A percentile compares a stretch with the other conserved stretches of the same genome.
Evolutionary conservation across 1,140 invertebrate species (phyloP).

Genomic region (Monomorium pharaonis): DNA sequence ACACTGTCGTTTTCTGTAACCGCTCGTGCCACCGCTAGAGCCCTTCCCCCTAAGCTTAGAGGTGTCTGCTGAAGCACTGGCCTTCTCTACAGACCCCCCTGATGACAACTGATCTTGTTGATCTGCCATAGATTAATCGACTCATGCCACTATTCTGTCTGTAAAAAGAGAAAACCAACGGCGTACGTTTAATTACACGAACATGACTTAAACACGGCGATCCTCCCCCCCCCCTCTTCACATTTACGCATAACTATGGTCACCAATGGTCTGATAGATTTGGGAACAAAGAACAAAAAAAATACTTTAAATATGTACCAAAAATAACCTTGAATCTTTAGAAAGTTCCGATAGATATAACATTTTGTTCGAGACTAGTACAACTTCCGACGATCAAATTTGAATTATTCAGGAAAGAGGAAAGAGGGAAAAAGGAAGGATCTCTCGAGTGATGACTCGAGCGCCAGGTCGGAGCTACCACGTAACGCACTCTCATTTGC

Average conservation of each 20-base stretch:
- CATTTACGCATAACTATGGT: neutral
- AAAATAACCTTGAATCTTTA: neutral
- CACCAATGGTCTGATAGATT: no score
- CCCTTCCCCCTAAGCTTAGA: slow-evolving; percentile 83
- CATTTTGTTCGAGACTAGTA: neutral
- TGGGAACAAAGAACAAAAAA: no score
- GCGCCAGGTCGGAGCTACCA: neutral
- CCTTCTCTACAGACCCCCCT: slow-evolving; percentile 86
- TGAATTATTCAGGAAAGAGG: neutral
- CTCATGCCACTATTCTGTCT: slow-evolving; percentile 86
- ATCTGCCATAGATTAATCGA: slow-evolving; percentile 86
- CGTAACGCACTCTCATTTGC: neutral
- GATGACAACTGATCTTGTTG: slow-evolving; percentile 86
- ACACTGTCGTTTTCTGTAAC: slow-evolving; percentile 83
- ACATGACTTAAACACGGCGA: neutral
- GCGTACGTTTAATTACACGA: neutral
- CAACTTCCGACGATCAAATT: neutral
- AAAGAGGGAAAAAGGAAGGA: neutral
- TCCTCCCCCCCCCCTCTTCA: neutral
- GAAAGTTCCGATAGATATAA: neutral
- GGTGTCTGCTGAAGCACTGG: slow-evolving; percentile 85
- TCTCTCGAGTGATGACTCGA: neutral
- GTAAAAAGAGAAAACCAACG: slow-evolving; percentile 66
- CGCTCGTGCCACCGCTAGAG: slow-evolving; percentile 75
- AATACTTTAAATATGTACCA: no score